phyloP scores from a whole-genome alignment of 2,888 invertebrate genomes.

The Calameuta filiformis region DNA sequence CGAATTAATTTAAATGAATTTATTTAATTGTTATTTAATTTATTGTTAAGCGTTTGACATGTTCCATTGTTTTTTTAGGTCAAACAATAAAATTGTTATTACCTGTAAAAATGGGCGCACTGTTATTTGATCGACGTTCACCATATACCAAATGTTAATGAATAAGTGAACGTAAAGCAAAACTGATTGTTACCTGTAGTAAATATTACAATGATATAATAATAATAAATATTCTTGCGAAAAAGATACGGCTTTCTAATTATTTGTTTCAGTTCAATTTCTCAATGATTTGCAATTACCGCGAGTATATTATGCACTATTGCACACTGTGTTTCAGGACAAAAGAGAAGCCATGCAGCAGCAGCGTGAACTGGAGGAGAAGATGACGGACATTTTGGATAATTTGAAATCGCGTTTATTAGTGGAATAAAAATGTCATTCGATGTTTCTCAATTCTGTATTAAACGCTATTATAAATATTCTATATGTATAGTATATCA shows the following conservation, averaged over 20 bases:
- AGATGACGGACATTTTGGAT: slow-evolving; percentile 51
- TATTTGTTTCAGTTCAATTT: not conserved
- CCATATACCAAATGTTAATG: not conserved
- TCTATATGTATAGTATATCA: not conserved
- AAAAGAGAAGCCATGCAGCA: slow-evolving; percentile 41
- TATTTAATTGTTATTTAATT: slow-evolving; percentile 1
- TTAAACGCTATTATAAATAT: not conserved
- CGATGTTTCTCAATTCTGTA: not conserved
- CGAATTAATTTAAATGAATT: not conserved
- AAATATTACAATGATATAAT: not conserved
- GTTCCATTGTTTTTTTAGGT: not conserved
- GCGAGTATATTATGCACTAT: not conserved
- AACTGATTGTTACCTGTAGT: not conserved
- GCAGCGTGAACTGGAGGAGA: slow-evolving; percentile 43
- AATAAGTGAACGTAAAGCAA: not conserved
- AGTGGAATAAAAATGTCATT: slow-evolving; percentile 38
- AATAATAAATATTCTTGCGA: not conserved
- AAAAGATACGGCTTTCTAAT: not conserved
- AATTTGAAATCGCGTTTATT: slow-evolving; percentile 51
- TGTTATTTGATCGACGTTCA: not conserved
- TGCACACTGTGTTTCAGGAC: slow-evolving; percentile 43
- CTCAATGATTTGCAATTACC: not conserved
- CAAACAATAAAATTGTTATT: not conserved
- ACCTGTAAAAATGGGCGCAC: not conserved
- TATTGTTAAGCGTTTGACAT: not conserved